phyloP scores from a whole-genome alignment of 2,888 invertebrate species.

The Conistra vaccinii region DNA sequence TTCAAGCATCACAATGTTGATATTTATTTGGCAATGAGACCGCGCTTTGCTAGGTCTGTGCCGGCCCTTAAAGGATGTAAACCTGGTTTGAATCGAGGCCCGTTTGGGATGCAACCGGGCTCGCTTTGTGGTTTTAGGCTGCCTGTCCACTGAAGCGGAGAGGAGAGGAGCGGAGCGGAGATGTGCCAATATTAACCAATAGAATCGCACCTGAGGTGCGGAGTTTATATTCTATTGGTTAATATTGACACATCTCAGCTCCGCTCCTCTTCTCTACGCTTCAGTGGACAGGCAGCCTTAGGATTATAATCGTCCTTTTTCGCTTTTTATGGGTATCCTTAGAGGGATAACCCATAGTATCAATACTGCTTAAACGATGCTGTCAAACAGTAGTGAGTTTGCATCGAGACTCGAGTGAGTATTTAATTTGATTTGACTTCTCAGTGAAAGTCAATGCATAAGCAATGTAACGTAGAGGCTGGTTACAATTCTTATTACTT shows the following conservation, averaged over 20 bases:
- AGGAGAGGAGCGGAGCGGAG: no score
- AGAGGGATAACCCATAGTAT: neutral
- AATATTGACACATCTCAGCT: no score
- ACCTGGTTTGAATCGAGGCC: neutral
- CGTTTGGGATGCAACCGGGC: neutral
- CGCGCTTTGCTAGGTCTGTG: neutral
- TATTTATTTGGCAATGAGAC: neutral
- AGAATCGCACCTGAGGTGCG: no score
- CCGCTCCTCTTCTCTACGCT: no score
- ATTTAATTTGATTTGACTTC: neutral
- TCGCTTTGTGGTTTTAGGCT: constrained; percentile 9
- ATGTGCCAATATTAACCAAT: no score
- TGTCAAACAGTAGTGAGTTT: neutral
- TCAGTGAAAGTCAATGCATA: neutral
- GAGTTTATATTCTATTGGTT: no score
- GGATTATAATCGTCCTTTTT: neutral
- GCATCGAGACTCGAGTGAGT: neutral
- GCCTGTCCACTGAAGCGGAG: no score
- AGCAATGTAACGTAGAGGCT: neutral
- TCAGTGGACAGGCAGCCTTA: no score
- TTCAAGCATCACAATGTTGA: neutral
- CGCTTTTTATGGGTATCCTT: neutral
- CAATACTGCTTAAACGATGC: neutral
- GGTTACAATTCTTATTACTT: neutral
- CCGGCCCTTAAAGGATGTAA: neutral